These are phyloP conservation scores for Anguilla rostrata DNA, from an alignment of 2,113 vertebrate genomes.

Conservation along the genomic window DNA sequence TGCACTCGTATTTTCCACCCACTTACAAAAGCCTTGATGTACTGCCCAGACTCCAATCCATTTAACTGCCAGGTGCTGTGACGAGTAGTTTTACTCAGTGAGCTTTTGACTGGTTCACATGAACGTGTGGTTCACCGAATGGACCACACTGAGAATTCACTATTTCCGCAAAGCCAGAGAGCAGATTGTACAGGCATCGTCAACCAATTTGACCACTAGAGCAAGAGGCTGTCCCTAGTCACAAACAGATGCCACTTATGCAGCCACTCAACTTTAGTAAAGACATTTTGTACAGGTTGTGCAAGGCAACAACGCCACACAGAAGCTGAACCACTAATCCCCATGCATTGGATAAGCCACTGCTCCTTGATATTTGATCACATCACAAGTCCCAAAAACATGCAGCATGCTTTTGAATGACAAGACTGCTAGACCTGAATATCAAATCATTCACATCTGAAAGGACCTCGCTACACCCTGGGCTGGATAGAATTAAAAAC, in stretches of 20 bases:
- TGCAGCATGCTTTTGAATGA: background rate
- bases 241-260: too few relatives aligned
- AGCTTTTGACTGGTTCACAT: background rate
- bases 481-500: background rate
- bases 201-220: background rate
- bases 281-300: background rate
- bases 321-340: background rate
- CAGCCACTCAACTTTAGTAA: background rate
- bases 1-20: background rate
- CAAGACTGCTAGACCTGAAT: background rate
- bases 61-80: slow-evolving; percentile 1
- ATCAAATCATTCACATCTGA: background rate
- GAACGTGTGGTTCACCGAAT: background rate
- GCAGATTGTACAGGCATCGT: background rate
- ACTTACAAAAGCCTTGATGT: background rate
- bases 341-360: background rate
- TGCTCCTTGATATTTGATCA: background rate
- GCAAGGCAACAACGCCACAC: background rate
- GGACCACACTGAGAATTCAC: background rate
- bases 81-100: background rate
- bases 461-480: background rate
- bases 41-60: background rate
- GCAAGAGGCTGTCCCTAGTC: background rate
- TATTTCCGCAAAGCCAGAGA: background rate
- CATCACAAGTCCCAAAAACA: background rate